Conservation (phyloP, 2,113 vertebrate species). For the Hydrolagus affinis region DNA sequence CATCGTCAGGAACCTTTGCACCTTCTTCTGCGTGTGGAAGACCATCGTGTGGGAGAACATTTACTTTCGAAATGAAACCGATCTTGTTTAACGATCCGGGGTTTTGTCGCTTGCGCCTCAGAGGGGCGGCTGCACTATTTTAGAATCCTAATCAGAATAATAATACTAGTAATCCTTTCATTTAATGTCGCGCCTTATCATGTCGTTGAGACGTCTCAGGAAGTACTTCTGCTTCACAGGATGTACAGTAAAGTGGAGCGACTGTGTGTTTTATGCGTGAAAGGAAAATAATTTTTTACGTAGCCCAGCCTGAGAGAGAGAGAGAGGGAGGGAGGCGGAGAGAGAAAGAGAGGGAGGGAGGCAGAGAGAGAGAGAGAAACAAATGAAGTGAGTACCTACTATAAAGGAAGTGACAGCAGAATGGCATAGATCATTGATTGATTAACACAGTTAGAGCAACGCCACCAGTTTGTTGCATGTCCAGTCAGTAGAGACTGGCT, state of each 20-base stretch:
- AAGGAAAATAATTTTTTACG: background rate
- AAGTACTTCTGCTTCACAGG: background rate
- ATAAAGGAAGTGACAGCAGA: background rate
- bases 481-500: too few relatives aligned
- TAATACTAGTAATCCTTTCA: background rate
- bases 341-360: background rate
- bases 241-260: too few relatives aligned
- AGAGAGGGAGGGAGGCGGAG: background rate
- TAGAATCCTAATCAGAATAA: background rate
- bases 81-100: slow-evolving; percentile 50
- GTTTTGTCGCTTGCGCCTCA: background rate
- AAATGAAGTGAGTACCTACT: background rate
- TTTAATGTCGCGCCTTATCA: background rate
- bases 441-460: too few relatives aligned
- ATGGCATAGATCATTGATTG: too few relatives aligned
- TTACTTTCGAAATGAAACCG: slow-evolving; percentile 62
- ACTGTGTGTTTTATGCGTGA: background rate
- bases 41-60: slow-evolving; percentile 76
- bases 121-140: background rate
- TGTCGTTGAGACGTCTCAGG: background rate
- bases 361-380: background rate
- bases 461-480: too few relatives aligned
- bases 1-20: slow-evolving; percentile 72
- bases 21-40: slow-evolving; percentile 79
- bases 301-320: background rate